These are phyloP conservation scores for Conus betulinus DNA, from an alignment of 1,140 invertebrate genomes.

Conservation along the genomic window DNA sequence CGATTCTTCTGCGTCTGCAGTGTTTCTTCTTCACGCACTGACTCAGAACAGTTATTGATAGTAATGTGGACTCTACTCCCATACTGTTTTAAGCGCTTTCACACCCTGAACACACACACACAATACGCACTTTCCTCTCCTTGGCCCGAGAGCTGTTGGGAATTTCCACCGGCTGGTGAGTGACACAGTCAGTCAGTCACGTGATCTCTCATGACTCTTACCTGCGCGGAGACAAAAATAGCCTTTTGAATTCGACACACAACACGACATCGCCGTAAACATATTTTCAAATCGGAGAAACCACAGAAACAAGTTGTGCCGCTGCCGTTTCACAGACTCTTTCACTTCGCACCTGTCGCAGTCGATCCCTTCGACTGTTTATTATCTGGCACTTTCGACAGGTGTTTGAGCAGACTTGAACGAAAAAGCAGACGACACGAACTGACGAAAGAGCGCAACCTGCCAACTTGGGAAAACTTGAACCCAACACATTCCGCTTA, in stretches of 20 bases:
- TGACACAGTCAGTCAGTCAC: neutral
- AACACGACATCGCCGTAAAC: neutral
- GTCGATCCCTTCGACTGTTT: neutral
- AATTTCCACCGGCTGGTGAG: neutral
- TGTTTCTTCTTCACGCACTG: neutral
- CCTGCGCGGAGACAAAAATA: conserved; percentile 24
- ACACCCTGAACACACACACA: neutral
- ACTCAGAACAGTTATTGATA: neutral
- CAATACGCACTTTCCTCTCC: neutral
- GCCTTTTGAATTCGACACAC: neutral
- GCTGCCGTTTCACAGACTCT: too few relatives aligned
- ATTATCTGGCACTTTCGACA: neutral
- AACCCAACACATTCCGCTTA: too few relatives aligned
- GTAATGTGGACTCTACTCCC: neutral
- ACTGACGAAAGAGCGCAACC: neutral
- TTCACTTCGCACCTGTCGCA: neutral
- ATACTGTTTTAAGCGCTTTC: neutral
- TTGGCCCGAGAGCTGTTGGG: neutral
- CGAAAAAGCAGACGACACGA: neutral
- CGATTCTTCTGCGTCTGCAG: neutral
- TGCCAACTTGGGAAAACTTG: conserved; percentile 1
- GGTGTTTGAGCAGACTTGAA: neutral
- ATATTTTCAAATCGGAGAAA: neutral
- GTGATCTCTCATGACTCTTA: neutral
- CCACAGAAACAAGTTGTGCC: neutral